Evolutionary conservation across 2,888 invertebrate species (phyloP).

Genomic region (Xestoiulus laeticollis): DNA sequence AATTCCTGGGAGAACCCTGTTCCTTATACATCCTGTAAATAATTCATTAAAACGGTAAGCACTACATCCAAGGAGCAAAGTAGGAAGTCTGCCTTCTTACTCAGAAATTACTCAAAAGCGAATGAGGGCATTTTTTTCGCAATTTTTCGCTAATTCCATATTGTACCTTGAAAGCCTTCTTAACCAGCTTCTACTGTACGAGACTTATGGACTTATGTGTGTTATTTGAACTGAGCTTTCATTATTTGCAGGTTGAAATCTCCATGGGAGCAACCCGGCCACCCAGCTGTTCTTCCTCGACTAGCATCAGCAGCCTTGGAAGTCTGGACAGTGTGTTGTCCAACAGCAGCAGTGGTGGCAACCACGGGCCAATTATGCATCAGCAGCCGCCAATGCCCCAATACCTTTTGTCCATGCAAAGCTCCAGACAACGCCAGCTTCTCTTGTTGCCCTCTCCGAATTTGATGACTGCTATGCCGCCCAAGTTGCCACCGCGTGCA

Average conservation of each 20-base stretch:
- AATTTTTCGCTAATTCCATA: too few relatives aligned
- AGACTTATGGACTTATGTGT: neutral
- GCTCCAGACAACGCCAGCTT: neutral
- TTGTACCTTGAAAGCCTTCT: too few relatives aligned
- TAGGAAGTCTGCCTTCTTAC: too few relatives aligned
- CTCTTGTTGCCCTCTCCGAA: conserved; percentile 42
- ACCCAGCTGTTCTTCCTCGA: conserved; percentile 44
- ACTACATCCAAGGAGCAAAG: too few relatives aligned
- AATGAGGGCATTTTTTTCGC: too few relatives aligned
- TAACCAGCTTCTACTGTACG: too few relatives aligned
- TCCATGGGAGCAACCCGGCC: neutral
- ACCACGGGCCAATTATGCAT: neutral
- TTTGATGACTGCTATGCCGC: neutral
- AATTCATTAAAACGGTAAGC: too few relatives aligned
- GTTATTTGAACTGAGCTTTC: neutral
- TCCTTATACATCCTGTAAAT: too few relatives aligned
- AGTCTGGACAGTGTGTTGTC: conserved; percentile 43
- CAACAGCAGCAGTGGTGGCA: conserved; percentile 41
- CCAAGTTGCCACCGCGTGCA: conserved; percentile 74
- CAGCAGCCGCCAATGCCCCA: conserved; percentile 40
- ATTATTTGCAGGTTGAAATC: conserved; percentile 12
- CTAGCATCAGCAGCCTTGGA: conserved; percentile 47
- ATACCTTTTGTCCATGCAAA: conserved; percentile 44
- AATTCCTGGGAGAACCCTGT: too few relatives aligned
- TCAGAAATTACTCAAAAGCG: too few relatives aligned